phyloP scores from a whole-genome alignment of 2,888 invertebrate species.

The Aethes cnicana region DNA sequence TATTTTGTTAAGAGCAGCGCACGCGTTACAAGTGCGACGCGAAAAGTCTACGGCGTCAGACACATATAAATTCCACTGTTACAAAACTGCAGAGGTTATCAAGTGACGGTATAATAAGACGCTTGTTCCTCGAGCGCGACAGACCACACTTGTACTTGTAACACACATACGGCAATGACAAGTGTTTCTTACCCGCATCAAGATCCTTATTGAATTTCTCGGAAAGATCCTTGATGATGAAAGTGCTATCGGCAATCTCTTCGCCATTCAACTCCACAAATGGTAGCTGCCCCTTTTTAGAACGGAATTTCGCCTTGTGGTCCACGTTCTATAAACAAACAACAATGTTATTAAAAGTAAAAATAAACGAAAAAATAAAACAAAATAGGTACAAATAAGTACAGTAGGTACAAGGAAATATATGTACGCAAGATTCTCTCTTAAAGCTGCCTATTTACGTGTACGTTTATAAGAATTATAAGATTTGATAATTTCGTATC shows the following conservation, averaged over 20 bases:
- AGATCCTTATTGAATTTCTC: slow-evolving; percentile 92
- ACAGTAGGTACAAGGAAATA: too few species aligned
- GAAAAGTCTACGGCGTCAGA: too few species aligned
- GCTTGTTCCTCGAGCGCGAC: slow-evolving; percentile 4
- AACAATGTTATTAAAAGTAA: neutral
- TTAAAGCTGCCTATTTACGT: too few species aligned
- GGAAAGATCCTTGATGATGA: slow-evolving; percentile 93
- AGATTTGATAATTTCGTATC: too few species aligned
- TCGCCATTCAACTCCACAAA: slow-evolving; percentile 97
- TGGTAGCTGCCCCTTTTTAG: slow-evolving; percentile 96
- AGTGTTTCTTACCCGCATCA: slow-evolving; percentile 82
- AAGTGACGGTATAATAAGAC: slow-evolving; percentile 26
- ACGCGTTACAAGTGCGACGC: too few species aligned
- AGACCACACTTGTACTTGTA: slow-evolving; percentile 6
- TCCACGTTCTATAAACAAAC: slow-evolving; percentile 91
- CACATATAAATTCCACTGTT: too few species aligned
- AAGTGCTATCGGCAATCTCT: slow-evolving; percentile 95
- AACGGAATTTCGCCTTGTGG: slow-evolving; percentile 96
- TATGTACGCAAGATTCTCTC: too few species aligned
- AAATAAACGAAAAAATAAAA: too few species aligned
- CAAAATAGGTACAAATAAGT: too few species aligned
- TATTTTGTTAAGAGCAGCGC: too few species aligned
- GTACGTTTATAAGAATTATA: too few species aligned
- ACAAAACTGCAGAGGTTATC: slow-evolving; percentile 14
- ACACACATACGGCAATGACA: slow-evolving; percentile 32